Conservation (phyloP, 1,140 invertebrate species). For the Drosophila kohkoa region DNA sequence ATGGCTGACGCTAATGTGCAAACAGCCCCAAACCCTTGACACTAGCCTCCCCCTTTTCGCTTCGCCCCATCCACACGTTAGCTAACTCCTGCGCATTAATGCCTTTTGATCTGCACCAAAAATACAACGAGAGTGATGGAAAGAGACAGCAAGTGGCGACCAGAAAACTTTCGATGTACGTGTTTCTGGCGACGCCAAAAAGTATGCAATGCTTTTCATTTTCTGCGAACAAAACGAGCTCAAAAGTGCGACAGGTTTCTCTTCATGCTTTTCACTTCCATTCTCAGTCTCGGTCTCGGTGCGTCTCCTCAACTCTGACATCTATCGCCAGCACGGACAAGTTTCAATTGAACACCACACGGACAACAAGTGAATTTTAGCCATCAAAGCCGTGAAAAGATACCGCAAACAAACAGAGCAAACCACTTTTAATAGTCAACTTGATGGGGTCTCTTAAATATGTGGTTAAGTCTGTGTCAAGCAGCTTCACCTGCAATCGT, state of each 20-base stretch:
- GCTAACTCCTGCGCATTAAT: slow-evolving; percentile 55
- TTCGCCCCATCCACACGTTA: not conserved
- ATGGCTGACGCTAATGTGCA: slow-evolving; percentile 70
- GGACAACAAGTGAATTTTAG: slow-evolving; percentile 59
- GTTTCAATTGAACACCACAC: slow-evolving; percentile 50
- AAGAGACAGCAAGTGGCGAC: not conserved
- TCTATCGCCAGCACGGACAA: not conserved
- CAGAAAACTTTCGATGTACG: slow-evolving; percentile 57
- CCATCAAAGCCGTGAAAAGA: slow-evolving; percentile 45
- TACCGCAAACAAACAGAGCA: slow-evolving; percentile 14
- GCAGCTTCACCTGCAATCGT: no score
- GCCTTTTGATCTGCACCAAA: slow-evolving; percentile 69
- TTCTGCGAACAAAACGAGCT: slow-evolving; percentile 2
- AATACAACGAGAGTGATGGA: not conserved
- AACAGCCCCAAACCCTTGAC: slow-evolving; percentile 38
- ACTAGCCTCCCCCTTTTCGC: not conserved
- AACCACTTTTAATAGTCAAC: slow-evolving; percentile 12
- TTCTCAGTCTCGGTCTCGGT: slow-evolving; percentile 8
- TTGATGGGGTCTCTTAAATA: not conserved
- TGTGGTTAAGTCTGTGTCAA: not conserved
- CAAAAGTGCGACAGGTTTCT: slow-evolving; percentile 26
- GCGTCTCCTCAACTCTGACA: not conserved
- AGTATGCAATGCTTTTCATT: slow-evolving; percentile 53
- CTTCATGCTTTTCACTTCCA: slow-evolving; percentile 20
- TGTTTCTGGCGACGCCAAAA: slow-evolving; percentile 39